Conservation (phyloP, 2,888 invertebrate species). For the Eristalinus aeneus region DNA sequence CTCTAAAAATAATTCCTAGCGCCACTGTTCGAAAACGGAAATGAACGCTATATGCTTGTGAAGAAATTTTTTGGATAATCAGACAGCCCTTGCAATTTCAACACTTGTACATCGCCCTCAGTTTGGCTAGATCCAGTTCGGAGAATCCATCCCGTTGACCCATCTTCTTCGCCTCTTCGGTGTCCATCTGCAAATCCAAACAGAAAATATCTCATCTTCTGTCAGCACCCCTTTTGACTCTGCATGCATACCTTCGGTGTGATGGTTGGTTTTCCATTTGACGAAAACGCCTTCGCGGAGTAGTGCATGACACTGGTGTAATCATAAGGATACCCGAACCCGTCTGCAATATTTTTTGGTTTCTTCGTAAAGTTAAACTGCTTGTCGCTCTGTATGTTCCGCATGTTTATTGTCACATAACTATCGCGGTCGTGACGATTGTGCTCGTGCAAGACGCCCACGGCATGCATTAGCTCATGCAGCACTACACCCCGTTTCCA, state of each 20-base stretch:
- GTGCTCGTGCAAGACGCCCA: constrained; percentile 91
- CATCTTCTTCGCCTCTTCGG: background rate
- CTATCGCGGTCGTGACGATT: constrained; percentile 88
- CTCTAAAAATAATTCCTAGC: constrained; percentile 65
- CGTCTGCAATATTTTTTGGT: constrained; percentile 84
- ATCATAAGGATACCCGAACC: constrained; percentile 87
- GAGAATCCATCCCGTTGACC: background rate
- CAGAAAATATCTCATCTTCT: background rate
- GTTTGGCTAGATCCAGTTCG: background rate
- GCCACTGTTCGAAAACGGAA: no score
- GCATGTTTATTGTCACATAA: constrained; percentile 83
- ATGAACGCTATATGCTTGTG: no score
- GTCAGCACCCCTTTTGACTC: background rate
- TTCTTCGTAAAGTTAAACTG: background rate
- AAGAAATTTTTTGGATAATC: no score
- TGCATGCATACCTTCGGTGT: constrained; percentile 46
- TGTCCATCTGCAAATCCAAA: background rate
- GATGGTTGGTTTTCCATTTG: constrained; percentile 86
- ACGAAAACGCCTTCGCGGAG: constrained; percentile 87
- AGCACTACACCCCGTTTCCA: constrained; percentile 86
- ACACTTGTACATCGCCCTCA: background rate
- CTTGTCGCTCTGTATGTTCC: background rate
- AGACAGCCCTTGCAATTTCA: background rate
- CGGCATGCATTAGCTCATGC: constrained; percentile 89
- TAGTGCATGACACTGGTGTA: constrained; percentile 92